These are phyloP conservation scores for Uloborus plumipes DNA, from an alignment of 2,888 invertebrate genomes.

Conservation along the genomic window DNA sequence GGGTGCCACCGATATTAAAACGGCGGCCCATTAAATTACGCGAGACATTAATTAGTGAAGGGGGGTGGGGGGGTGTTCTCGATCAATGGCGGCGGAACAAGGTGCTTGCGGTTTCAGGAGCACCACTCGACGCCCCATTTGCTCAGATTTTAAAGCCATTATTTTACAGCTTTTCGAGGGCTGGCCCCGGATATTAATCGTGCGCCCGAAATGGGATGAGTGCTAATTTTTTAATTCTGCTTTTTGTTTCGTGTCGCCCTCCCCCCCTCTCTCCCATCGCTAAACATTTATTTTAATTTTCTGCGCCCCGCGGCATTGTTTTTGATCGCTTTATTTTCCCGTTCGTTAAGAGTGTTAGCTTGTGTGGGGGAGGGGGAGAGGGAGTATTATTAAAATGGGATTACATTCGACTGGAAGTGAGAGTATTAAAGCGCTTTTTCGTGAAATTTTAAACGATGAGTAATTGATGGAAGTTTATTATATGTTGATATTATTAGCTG, in stretches of 20 bases:
- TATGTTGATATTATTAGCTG: too few species aligned
- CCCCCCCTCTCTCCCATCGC: slow-evolving; percentile 11
- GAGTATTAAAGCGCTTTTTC: too few species aligned
- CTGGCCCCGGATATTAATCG: slow-evolving; percentile 49
- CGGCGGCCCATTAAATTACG: slow-evolving; percentile 64
- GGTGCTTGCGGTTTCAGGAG: slow-evolving; percentile 63
- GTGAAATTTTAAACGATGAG: too few species aligned
- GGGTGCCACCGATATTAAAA: slow-evolving; percentile 60
- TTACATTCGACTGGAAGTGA: too few species aligned
- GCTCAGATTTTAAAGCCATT: slow-evolving; percentile 62
- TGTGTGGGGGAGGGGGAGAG: too few species aligned
- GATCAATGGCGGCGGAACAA: slow-evolving; percentile 62
- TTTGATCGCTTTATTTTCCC: slow-evolving; percentile 46
- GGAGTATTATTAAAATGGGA: too few species aligned
- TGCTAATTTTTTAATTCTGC: slow-evolving; percentile 9
- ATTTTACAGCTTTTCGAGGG: slow-evolving; percentile 60
- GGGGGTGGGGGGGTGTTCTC: slow-evolving; percentile 16
- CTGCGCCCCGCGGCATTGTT: slow-evolving; percentile 4
- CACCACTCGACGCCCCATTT: slow-evolving; percentile 62
- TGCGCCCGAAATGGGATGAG: slow-evolving; percentile 45
- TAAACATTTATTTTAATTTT: slow-evolving; percentile 48
- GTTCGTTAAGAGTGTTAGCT: slow-evolving; percentile 8
- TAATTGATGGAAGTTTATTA: too few species aligned
- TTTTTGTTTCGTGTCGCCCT: not conserved
- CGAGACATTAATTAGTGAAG: slow-evolving; percentile 61